Evolutionary conservation across 2,888 invertebrate species (phyloP).

Genomic region (Apamea crenata): DNA sequence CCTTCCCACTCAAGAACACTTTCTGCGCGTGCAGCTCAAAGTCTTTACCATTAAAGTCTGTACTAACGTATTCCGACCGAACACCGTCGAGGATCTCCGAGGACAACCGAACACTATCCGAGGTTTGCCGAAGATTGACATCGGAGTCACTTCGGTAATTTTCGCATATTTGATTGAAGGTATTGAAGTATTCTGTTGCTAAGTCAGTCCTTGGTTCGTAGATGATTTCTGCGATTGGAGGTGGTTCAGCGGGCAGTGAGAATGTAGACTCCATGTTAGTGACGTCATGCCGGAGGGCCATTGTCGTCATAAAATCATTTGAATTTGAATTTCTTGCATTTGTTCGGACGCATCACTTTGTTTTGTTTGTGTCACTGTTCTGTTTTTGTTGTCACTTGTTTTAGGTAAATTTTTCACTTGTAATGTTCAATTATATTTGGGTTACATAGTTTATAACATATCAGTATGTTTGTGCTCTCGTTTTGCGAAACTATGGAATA

Average conservation of each 20-base stretch:
- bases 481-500: slow-evolving; percentile 22
- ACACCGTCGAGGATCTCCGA: slow-evolving; percentile 85
- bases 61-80: slow-evolving; percentile 76
- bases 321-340: slow-evolving; percentile 84
- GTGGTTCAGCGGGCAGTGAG: slow-evolving; percentile 90
- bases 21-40: slow-evolving; percentile 78
- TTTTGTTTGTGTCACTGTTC: slow-evolving; percentile 51
- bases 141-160: slow-evolving; percentile 83
- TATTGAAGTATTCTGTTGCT: slow-evolving; percentile 87
- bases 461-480: slow-evolving; percentile 3
- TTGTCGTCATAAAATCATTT: slow-evolving; percentile 75
- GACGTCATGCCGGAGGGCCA: slow-evolving; percentile 84
- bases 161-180: slow-evolving; percentile 87
- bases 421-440: slow-evolving; percentile 21
- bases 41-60: slow-evolving; percentile 73
- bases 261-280: slow-evolving; percentile 85
- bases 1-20: slow-evolving; percentile 80
- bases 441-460: neutral
- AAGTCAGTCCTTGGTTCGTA: slow-evolving; percentile 84
- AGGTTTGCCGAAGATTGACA: slow-evolving; percentile 82
- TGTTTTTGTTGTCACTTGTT: slow-evolving; percentile 50
- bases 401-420: slow-evolving; percentile 27
- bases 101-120: slow-evolving; percentile 82
- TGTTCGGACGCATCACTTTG: slow-evolving; percentile 79
- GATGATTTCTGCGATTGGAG: slow-evolving; percentile 84